A percentile compares a stretch with the other conserved stretches of the same genome.
Evolutionary conservation across 2,113 vertebrate genomes (phyloP).

Genomic region (Festucalex cinctus): DNA sequence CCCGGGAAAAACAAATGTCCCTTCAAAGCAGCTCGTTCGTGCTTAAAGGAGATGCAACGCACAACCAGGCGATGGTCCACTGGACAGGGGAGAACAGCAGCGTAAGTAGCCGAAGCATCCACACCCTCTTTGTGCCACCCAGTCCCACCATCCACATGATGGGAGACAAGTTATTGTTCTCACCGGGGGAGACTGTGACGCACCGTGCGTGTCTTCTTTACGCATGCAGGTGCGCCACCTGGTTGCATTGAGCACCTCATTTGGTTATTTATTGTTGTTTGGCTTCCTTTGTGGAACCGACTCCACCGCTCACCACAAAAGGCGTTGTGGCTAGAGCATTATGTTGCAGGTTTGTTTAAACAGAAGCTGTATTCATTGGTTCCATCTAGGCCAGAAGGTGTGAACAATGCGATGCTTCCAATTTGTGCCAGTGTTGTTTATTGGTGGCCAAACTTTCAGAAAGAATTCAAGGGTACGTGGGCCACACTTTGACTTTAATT

Average conservation of each 20-base stretch:
- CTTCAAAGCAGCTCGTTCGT: conserved; percentile 94
- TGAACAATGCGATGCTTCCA: background rate
- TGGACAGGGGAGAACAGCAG: conserved; percentile 99
- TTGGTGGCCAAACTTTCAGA: background rate
- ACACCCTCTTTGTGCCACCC: conserved; percentile 15
- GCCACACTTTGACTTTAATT: background rate
- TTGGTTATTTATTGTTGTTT: background rate
- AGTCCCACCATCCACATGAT: conserved; percentile 23
- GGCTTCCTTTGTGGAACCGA: background rate
- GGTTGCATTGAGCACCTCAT: conserved; percentile 8
- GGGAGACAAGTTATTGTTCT: conserved; percentile 47
- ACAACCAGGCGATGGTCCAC: conserved; percentile 99
- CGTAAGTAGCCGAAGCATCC: conserved; percentile 76
- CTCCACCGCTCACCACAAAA: background rate
- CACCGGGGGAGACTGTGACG: conserved; percentile 3
- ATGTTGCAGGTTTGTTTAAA: too few relatives aligned
- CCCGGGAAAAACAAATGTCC: conserved; percentile 77
- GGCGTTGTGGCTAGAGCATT: background rate
- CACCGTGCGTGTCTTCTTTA: conserved; percentile 32
- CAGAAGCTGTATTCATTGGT: background rate
- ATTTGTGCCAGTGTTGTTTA: background rate
- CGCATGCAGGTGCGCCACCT: conserved; percentile 33
- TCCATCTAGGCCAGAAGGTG: background rate
- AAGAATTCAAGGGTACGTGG: background rate
- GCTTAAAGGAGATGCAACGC: conserved; percentile 91